Base-by-base conservation (phyloP, 2,797 vertebrate species). In the Acanthurus lineatus region DNA sequence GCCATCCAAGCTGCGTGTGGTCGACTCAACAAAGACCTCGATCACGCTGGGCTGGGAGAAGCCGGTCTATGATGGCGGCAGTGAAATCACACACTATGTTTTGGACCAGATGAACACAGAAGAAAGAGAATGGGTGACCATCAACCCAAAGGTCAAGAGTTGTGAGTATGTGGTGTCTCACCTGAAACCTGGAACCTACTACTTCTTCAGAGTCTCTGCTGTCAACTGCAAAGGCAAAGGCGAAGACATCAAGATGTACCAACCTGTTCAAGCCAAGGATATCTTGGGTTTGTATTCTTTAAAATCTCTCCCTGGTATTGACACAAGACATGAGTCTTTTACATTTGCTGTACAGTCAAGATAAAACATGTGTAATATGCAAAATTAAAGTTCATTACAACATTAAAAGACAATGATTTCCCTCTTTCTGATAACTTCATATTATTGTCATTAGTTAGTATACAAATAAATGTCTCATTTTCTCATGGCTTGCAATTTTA, bases 11-110 rank as follows among this genome's bases (percentile, higher is more conserved):
- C 94, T 99, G 84, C 96, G 89, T 83, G 95, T 99, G 62, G 93
- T 97, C 16, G 98, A 99, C 89, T 98, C 97, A 76, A 99, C 98
- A 58, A 99, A 99, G 92, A 96, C 97, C 68, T 99, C 98, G 70
- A 96, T 99, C 82, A 99, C 97, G 3, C 95, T 99, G 68, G 95
- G 95, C 74, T 99, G 98, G 98, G 97, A 96, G 83, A 98, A 96
- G 81, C 97, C 98, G 47, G 95, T 97, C 62, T 99, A 98, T 79
- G 96, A 99, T 84, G 98, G 98, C 66, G 98, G 98, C 92, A 99
- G 98, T 91, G 91, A 94, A 84, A 92, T 99, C 85, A 97, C 96
- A 62, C 96, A 95, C 79, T 99, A 99, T 0, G 49, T 96, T 57
- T 92, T 99, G 25, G 96, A 98, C 14, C 96, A 97, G 89, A 96